Conservation (phyloP, 2,797 vertebrate species). For the Coregonus sp. region DNA sequence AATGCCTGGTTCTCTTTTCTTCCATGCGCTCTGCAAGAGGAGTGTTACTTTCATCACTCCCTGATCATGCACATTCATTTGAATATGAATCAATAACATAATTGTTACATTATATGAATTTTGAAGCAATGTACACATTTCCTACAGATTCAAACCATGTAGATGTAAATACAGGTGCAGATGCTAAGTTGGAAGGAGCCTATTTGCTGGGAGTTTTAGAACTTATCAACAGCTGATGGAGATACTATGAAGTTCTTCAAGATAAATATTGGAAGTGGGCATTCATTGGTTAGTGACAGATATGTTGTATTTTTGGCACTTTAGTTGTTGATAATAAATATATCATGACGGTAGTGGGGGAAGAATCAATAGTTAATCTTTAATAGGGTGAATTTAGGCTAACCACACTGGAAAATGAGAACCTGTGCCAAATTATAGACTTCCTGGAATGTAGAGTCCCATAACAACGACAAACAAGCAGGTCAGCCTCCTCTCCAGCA, state of each 20-base stretch:
- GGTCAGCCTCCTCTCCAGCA: slow-evolving; percentile 62
- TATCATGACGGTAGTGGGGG: slow-evolving; percentile 47
- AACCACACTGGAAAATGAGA: slow-evolving; percentile 71
- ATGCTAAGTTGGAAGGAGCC: background rate
- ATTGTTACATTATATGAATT: slow-evolving; percentile 4
- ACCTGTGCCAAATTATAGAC: slow-evolving; percentile 69
- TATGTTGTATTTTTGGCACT: slow-evolving; percentile 6
- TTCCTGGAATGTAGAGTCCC: slow-evolving; percentile 67
- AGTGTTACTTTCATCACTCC: background rate
- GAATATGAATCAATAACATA: background rate
- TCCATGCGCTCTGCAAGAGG: slow-evolving; percentile 11
- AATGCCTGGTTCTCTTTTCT: slow-evolving; percentile 56
- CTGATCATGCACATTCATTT: background rate
- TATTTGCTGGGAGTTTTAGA: background rate
- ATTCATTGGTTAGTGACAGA: background rate
- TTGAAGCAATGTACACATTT: background rate
- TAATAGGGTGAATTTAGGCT: slow-evolving; percentile 74
- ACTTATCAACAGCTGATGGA: background rate
- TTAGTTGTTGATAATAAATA: slow-evolving; percentile 35
- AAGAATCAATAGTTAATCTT: slow-evolving; percentile 67
- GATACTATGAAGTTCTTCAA: slow-evolving; percentile 5
- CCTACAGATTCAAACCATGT: background rate
- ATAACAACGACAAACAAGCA: slow-evolving; percentile 76
- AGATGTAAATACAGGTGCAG: background rate
- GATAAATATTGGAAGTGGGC: background rate